Evolutionary conservation across 53 echinoderm and acorn worm species (phyloP).

Genomic region (Astropecten irregularis): DNA sequence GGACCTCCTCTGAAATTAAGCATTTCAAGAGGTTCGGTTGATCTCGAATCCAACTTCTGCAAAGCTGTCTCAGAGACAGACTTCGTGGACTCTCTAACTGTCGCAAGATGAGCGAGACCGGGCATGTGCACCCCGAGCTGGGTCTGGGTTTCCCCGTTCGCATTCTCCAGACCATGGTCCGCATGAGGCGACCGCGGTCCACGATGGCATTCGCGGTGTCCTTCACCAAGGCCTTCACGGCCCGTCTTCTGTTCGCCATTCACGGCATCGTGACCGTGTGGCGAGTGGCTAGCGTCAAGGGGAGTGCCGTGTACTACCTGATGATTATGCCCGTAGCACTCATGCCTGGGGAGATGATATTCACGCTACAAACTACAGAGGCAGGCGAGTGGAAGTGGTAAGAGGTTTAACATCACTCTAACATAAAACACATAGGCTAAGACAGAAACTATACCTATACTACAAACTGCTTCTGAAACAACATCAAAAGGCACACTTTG

Average conservation of each 20-base stretch:
- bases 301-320: conserved; percentile 22
- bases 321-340: conserved; percentile 56
- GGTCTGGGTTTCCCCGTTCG: background rate
- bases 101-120: too few species aligned
- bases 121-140: too few species aligned
- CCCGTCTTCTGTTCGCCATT: conserved; percentile 70
- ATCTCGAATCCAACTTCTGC: too few species aligned
- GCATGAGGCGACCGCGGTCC: background rate
- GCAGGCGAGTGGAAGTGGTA: conserved; percentile 68
- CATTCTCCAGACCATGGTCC: background rate
- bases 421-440: too few species aligned
- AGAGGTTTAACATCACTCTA: too few species aligned
- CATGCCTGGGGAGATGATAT: conserved; percentile 56
- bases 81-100: too few species aligned
- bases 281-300: conserved; percentile 61
- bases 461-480: too few species aligned
- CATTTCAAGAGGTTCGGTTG: too few species aligned
- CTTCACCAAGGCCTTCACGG: conserved; percentile 54
- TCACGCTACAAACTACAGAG: conserved; percentile 49
- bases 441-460: too few species aligned
- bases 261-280: conserved; percentile 76
- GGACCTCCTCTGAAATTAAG: too few species aligned
- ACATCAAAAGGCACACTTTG: too few species aligned
- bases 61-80: too few species aligned
- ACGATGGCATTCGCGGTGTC: conserved; percentile 17